Percentiles rank a stretch among this genome's conserved stretches.
Conservation (phyloP, 2,888 invertebrate genomes). For the Synergus laeviventris region DNA sequence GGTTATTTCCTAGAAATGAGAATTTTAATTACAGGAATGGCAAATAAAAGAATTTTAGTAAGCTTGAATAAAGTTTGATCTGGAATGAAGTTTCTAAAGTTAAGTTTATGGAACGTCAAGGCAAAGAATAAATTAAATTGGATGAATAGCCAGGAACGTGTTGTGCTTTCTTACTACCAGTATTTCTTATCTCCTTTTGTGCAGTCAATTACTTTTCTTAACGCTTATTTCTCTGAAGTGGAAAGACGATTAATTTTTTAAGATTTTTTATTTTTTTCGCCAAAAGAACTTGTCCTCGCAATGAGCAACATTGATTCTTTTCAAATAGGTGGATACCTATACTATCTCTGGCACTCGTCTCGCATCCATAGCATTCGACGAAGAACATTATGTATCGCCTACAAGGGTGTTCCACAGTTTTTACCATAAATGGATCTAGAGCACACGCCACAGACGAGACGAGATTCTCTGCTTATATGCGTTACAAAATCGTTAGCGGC, state of each 20-base stretch:
- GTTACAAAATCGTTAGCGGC: constrained; percentile 65
- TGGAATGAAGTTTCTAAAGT: constrained; percentile 21
- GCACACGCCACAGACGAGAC: constrained; percentile 66
- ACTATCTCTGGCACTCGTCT: constrained; percentile 33
- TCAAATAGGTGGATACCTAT: constrained; percentile 36
- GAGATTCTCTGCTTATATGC: constrained; percentile 56
- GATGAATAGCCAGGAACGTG: constrained; percentile 36
- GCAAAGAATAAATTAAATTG: constrained; percentile 39
- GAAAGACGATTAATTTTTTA: constrained; percentile 36
- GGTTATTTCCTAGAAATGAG: no score
- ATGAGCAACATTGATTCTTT: constrained; percentile 39
- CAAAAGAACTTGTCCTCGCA: constrained; percentile 36
- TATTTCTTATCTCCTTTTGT: constrained; percentile 40
- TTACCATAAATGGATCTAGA: constrained; percentile 72
- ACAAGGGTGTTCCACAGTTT: constrained; percentile 66
- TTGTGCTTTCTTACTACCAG: constrained; percentile 36
- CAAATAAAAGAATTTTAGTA: neutral
- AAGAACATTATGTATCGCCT: constrained; percentile 53
- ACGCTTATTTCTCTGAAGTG: constrained; percentile 40
- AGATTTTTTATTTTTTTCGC: constrained; percentile 15
- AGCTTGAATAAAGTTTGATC: constrained; percentile 26
- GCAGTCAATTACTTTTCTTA: constrained; percentile 40
- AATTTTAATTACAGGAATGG: neutral
- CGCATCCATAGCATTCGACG: constrained; percentile 32
- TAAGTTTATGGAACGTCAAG: constrained; percentile 39